Base-by-base conservation (phyloP, 2,888 invertebrate genomes). In the Idaea dimidiata region DNA sequence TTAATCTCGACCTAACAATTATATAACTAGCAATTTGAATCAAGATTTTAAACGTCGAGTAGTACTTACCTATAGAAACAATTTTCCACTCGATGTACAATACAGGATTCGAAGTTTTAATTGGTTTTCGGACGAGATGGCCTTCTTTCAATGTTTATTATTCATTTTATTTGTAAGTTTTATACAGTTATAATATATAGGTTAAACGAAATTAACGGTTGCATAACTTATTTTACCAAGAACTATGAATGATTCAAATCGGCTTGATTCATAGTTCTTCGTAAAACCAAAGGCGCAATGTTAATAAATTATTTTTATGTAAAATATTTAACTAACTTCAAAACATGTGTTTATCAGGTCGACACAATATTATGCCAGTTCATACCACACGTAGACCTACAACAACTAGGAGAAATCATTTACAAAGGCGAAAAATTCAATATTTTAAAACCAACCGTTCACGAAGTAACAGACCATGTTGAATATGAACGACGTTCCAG, bases 381-480 rank as follows among this genome's bases (percentile, higher is more conserved):
- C 66, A 80, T 74, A 18, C 62, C 69, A 6, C 90, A 91, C 59
- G 59, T 81, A 8, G 90, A 91, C 63, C 67, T 88, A 0, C 82
- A 85, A 65, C 84, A 86, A 81, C 63, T 88, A 0, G 79, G 80
- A 0, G 83, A 84, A 71, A 57, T 82, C 0, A 66, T 67, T 24
- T 73, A 83, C 16, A 77, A 79, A 17, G 78, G 82, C 56, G 80
- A 86, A 59, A 84, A 81, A 65, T 88, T 80, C 64, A 88, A 82
- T 1, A 63, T 90, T 3, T 71, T 89, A 0, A 85, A 81, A 66
- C 80, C 83, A 0, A 77, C 81, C 0, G 61, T 75, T 0, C 90
- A 91, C 61, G 60, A 72, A 6, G 64, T 88, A 4, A 75, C 71
- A 17, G 86, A 89, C 65, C 79, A 87, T 66, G 87, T 87, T 64